Evolutionary conservation across 2,797 vertebrate species (phyloP).

Genomic region (Oceanodroma leucorhoa): DNA sequence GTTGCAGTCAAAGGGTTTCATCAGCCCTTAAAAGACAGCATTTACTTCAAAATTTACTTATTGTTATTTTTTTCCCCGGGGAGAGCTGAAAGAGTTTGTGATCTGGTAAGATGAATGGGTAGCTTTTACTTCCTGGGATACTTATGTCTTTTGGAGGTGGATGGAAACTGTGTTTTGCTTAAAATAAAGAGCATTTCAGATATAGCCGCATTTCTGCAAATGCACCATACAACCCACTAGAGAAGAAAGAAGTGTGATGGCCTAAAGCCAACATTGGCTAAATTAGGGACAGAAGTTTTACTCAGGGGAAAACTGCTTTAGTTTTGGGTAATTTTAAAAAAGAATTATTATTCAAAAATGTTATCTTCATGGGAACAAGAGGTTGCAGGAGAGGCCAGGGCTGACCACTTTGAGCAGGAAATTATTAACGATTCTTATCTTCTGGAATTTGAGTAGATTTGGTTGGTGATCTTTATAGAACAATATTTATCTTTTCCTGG

Average conservation of each 20-base stretch:
- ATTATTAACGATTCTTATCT: slow-evolving; percentile 75
- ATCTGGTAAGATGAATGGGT: neutral
- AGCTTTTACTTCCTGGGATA: neutral
- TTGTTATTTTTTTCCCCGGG: neutral
- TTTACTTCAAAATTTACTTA: neutral
- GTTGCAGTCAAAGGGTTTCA: neutral
- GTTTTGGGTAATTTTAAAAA: neutral
- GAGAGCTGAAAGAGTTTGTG: neutral
- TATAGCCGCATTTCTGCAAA: slow-evolving; percentile 1
- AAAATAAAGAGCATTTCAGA: slow-evolving; percentile 27
- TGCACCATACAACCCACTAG: neutral
- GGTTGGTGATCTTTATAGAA: slow-evolving; percentile 65
- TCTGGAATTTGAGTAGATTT: slow-evolving; percentile 68
- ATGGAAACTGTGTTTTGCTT: neutral
- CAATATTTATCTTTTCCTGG: slow-evolving; percentile 61
- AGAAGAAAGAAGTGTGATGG: slow-evolving; percentile 18
- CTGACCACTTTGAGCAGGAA: slow-evolving; percentile 50
- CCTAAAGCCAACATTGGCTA: slow-evolving; percentile 8
- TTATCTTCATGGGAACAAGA: slow-evolving; percentile 67
- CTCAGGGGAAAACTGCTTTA: slow-evolving; percentile 31
- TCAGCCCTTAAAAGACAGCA: neutral
- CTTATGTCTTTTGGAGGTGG: neutral
- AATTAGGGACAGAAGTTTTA: slow-evolving; percentile 35
- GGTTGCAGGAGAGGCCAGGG: slow-evolving; percentile 59
- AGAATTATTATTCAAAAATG: slow-evolving; percentile 34